phyloP scores from a whole-genome alignment of 2,888 invertebrate species.

The Xylophagus ater region DNA sequence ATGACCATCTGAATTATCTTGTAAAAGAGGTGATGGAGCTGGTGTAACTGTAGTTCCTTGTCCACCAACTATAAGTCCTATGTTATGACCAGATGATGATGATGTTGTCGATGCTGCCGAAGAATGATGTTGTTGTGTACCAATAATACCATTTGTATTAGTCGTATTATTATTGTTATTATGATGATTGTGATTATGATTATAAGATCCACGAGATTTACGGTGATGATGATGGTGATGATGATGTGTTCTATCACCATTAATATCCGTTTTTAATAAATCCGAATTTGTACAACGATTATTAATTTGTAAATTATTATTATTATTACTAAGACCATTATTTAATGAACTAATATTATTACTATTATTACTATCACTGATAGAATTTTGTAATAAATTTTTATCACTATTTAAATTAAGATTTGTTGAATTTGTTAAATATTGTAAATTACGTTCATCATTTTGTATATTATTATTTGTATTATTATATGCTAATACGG shows the following conservation, averaged over 20 bases:
- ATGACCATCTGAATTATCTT: constrained; percentile 11
- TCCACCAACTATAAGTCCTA: too few relatives aligned
- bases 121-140: constrained; percentile 3
- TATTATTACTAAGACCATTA: constrained; percentile 1
- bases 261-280: constrained; percentile 1
- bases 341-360: constrained; percentile 1
- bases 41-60: constrained; percentile 2
- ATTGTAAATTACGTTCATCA: not conserved
- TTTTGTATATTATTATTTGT: too few relatives aligned
- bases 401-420: not conserved
- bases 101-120: constrained; percentile 8
- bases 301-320: not conserved
- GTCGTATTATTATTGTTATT: constrained; percentile 9
- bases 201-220: constrained; percentile 26
- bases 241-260: not conserved
- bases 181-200: constrained; percentile 21
- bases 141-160: not conserved
- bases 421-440: constrained; percentile 3
- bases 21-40: constrained; percentile 9
- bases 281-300: constrained; percentile 3
- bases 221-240: constrained; percentile 12
- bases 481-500: constrained; percentile 30
- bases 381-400: constrained; percentile 4
- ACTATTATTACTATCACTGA: not conserved
- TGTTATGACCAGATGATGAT: too few relatives aligned